Percentiles rank a stretch among this genome's conserved stretches.
These are phyloP conservation scores for Sparus aurata DNA, from an alignment of 2,797 vertebrate species.

Conservation along the genomic window DNA sequence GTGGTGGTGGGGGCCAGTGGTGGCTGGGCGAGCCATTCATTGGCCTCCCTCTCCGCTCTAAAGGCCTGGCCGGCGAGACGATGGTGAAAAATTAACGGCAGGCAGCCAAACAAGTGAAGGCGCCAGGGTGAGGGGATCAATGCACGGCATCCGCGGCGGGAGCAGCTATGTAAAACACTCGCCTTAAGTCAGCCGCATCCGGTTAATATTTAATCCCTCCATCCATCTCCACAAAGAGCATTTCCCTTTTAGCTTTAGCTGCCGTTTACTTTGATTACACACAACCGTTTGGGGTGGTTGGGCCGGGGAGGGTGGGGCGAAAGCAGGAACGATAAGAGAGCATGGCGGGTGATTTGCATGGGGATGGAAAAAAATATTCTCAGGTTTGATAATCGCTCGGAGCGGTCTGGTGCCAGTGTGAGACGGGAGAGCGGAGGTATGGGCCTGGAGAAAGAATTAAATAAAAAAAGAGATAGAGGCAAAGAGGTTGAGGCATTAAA, in stretches of 20 bases:
- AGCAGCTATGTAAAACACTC: conserved; percentile 83
- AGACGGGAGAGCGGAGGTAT: conserved; percentile 64
- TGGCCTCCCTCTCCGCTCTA: conserved; percentile 49
- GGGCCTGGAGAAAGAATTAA: conserved; percentile 60
- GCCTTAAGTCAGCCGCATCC: conserved; percentile 85
- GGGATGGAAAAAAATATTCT: conserved; percentile 78
- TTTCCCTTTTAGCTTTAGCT: conserved; percentile 82
- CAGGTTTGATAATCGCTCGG: conserved; percentile 81
- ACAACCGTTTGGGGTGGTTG: conserved; percentile 74
- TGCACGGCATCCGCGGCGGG: conserved; percentile 70
- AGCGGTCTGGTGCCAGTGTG: conserved; percentile 69
- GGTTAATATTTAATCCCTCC: conserved; percentile 87
- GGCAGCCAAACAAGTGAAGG: conserved; percentile 76
- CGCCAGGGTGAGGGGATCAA: conserved; percentile 75
- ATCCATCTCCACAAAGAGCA: conserved; percentile 83
- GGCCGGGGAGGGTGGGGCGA: conserved; percentile 24
- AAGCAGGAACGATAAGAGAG: conserved; percentile 78
- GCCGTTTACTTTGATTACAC: conserved; percentile 85
- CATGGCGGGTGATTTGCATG: conserved; percentile 82
- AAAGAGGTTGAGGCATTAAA: conserved; percentile 29
- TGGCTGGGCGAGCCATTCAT: conserved; percentile 54
- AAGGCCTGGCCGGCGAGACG: conserved; percentile 64
- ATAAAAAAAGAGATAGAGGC: conserved; percentile 38
- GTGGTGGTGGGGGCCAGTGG: background rate
- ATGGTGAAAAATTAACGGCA: conserved; percentile 81